These are phyloP conservation scores for Heterocephalus glaber DNA, from an alignment of 2,113 vertebrate species.

Conservation along the genomic window DNA sequence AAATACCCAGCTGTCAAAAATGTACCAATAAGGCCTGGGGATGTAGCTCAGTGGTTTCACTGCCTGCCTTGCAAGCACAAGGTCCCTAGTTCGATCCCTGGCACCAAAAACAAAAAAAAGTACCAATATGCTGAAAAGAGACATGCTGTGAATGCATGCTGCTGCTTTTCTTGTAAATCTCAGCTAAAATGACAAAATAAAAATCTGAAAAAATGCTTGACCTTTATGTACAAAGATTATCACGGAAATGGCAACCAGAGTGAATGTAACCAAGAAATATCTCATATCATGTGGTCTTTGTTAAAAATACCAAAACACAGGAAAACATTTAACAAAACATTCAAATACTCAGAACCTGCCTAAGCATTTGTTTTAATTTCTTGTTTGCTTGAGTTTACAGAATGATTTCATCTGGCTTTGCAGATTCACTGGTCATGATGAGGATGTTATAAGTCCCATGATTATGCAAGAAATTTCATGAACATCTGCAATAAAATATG, in stretches of 20 bases:
- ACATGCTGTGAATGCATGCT: neutral
- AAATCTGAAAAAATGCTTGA: neutral
- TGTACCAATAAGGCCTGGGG: no score
- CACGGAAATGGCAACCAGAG: neutral
- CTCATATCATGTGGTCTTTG: neutral
- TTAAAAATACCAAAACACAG: constrained; percentile 40
- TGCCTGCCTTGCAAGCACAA: no score
- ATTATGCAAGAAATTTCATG: neutral
- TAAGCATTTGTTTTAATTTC: neutral
- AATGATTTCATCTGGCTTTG: constrained; percentile 30
- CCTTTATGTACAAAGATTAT: neutral
- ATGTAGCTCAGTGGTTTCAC: no score
- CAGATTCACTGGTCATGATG: neutral
- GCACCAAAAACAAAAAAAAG: no score
- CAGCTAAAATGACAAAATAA: constrained; percentile 2
- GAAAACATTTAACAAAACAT: constrained; percentile 42
- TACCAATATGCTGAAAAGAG: neutral
- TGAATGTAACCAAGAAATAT: neutral
- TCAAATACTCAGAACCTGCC: neutral
- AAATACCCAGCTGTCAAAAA: constrained; percentile 29
- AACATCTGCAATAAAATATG: neutral
- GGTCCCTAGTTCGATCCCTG: no score
- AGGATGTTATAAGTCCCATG: neutral
- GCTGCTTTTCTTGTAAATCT: neutral
- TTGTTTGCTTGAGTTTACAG: constrained; percentile 27